phyloP scores from a whole-genome alignment of 2,797 vertebrate species.

The Crenichthys baileyi region DNA sequence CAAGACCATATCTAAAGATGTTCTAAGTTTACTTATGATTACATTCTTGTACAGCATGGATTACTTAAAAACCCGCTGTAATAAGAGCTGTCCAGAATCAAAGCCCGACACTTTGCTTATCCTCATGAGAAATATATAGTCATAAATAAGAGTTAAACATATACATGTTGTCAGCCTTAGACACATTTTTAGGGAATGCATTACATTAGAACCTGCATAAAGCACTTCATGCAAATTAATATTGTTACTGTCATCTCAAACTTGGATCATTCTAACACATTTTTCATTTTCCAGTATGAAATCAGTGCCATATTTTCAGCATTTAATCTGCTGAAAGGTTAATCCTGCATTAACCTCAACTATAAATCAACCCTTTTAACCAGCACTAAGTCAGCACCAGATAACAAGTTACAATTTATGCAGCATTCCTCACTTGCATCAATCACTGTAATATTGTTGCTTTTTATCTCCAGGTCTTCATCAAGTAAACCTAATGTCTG shows the following conservation, averaged over 20 bases:
- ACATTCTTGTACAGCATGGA: background rate
- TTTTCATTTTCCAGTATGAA: background rate
- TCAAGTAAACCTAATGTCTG: background rate
- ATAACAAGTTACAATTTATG: background rate
- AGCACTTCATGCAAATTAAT: background rate
- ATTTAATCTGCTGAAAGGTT: constrained; percentile 1
- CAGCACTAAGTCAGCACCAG: background rate
- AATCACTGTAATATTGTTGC: background rate
- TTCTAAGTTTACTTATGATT: background rate
- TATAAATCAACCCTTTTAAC: constrained; percentile 10
- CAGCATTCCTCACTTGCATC: background rate
- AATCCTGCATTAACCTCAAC: constrained; percentile 4
- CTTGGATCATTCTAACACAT: background rate
- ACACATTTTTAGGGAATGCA: background rate
- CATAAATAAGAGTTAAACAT: background rate
- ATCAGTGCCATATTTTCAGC: constrained; percentile 10
- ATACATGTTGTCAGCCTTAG: background rate
- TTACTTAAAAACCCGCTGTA: background rate
- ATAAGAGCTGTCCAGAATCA: background rate
- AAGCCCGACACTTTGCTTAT: background rate
- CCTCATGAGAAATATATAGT: background rate
- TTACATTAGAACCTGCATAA: background rate
- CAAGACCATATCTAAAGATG: background rate
- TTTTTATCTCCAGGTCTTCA: background rate
- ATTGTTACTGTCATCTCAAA: background rate